Conservation (phyloP, 2,797 vertebrate species). For the Chaetophractus vellerosus region DNA sequence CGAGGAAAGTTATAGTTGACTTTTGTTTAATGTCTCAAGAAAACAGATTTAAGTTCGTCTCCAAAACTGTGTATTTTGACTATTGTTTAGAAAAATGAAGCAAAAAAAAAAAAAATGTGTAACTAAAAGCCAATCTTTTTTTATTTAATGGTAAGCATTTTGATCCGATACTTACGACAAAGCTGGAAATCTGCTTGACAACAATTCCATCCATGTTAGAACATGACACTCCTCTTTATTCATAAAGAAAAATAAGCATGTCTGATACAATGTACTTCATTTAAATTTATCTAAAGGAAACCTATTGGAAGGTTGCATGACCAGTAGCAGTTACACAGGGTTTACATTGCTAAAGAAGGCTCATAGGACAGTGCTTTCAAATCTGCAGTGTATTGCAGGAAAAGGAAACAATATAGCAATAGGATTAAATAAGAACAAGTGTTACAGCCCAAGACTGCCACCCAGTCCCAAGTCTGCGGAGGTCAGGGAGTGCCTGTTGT, state of each 20-base stretch:
- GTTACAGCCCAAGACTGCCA: not conserved
- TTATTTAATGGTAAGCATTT: not conserved
- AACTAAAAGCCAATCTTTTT: not conserved
- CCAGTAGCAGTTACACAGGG: not conserved
- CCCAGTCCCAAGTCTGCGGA: not conserved
- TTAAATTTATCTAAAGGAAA: slow-evolving; percentile 12
- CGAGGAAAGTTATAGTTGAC: not conserved
- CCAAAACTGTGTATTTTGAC: not conserved
- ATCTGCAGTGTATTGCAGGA: not conserved
- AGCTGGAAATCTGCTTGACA: not conserved
- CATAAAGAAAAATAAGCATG: not conserved
- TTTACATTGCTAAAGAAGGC: not conserved
- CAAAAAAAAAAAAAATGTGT: not conserved
- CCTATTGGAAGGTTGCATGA: not conserved
- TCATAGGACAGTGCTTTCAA: too few species aligned
- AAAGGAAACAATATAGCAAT: not conserved
- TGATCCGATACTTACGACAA: not conserved
- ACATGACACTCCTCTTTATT: not conserved
- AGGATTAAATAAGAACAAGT: too few species aligned
- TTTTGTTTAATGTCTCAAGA: slow-evolving; percentile 9
- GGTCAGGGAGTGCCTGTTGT: not conserved
- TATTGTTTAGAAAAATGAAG: not conserved
- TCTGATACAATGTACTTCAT: not conserved
- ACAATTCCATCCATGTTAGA: not conserved
- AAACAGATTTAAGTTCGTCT: not conserved